A percentile compares a stretch with the other conserved stretches of the same genome.
phyloP scores from a whole-genome alignment of 1,140 invertebrate species.

The Drosophila miranda region DNA sequence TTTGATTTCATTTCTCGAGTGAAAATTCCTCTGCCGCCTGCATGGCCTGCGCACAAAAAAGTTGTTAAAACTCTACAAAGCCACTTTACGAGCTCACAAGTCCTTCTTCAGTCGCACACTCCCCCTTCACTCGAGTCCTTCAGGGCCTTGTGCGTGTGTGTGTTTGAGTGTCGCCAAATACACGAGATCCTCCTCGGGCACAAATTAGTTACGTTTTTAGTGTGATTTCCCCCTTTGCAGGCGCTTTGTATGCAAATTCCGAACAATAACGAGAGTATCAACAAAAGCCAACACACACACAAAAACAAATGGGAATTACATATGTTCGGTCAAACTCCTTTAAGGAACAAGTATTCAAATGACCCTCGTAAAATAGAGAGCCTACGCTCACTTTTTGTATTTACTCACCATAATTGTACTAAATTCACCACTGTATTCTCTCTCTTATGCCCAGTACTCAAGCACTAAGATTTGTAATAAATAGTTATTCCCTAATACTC shows the following conservation, averaged over 20 bases:
- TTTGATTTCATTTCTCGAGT: slow-evolving; percentile 45
- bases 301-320: slow-evolving; percentile 18
- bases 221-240: slow-evolving; percentile 41
- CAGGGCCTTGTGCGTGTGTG: not conserved
- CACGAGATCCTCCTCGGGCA: slow-evolving; percentile 48
- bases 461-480: too few species aligned
- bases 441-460: too few species aligned
- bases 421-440: too few species aligned
- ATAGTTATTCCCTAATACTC: too few species aligned
- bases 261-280: slow-evolving; percentile 50
- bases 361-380: too few species aligned
- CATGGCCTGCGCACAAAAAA: slow-evolving; percentile 13
- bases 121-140: slow-evolving; percentile 3
- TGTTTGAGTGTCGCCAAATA: slow-evolving; percentile 21
- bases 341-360: too few species aligned
- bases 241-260: slow-evolving; percentile 56
- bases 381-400: too few species aligned
- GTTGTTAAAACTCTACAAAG: slow-evolving; percentile 28
- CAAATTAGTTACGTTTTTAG: slow-evolving; percentile 71
- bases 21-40: slow-evolving; percentile 19
- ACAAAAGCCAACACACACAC: slow-evolving; percentile 24
- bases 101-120: slow-evolving; percentile 8
- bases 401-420: too few species aligned
- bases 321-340: too few species aligned
- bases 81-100: slow-evolving; percentile 23